phyloP scores from a whole-genome alignment of 2,113 vertebrate species.

The Gila orcuttii region DNA sequence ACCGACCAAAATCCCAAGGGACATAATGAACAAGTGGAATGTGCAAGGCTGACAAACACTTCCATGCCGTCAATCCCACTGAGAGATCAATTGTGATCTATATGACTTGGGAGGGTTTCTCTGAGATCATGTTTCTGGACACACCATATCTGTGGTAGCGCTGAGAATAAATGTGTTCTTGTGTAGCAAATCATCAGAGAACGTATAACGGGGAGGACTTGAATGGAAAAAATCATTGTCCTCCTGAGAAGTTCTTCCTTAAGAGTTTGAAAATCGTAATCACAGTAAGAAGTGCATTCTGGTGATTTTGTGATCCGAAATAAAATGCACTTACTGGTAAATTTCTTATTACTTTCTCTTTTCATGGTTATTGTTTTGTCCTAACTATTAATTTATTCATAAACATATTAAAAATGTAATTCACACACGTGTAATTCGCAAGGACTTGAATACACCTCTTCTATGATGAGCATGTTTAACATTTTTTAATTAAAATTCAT shows the following conservation, averaged over 20 bases:
- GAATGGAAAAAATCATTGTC: background rate
- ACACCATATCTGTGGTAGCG: background rate
- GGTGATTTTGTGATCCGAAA: background rate
- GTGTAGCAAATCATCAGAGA: background rate
- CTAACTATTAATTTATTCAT: background rate
- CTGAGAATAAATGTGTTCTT: background rate
- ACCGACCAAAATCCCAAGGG: constrained; percentile 56
- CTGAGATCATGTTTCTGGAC: constrained; percentile 67
- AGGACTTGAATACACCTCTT: background rate
- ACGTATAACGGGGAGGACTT: background rate
- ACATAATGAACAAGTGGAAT: constrained; percentile 66
- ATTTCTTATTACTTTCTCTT: background rate
- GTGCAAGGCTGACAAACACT: constrained; percentile 76
- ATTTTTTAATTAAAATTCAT: background rate
- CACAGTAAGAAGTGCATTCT: background rate
- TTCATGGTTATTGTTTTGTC: background rate
- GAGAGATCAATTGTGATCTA: constrained; percentile 67
- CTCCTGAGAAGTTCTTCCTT: background rate
- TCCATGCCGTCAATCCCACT: constrained; percentile 68
- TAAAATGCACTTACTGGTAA: background rate
- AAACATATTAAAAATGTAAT: background rate
- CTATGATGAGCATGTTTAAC: background rate
- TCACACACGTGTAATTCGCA: background rate
- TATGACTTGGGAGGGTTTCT: constrained; percentile 67
- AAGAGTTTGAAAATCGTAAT: background rate